Evolutionary conservation across 2,888 invertebrate genomes (phyloP).

Genomic region (Plusia festucae): DNA sequence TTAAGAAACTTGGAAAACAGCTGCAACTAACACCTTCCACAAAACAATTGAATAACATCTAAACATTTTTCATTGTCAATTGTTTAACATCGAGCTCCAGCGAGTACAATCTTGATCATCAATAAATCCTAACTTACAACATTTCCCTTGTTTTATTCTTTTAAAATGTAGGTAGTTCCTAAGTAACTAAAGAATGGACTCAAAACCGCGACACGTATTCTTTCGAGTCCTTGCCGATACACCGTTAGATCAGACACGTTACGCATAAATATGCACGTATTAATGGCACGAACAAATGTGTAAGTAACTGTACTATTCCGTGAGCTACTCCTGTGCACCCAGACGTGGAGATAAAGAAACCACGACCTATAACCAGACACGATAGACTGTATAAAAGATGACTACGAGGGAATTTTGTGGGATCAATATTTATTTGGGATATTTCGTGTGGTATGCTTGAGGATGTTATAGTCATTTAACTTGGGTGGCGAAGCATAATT

Average conservation of each 20-base stretch:
- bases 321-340: slow-evolving; percentile 72
- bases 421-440: neutral
- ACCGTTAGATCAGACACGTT: slow-evolving; percentile 85
- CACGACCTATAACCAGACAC: slow-evolving; percentile 63
- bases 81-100: slow-evolving; percentile 51
- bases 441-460: neutral
- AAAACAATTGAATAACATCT: slow-evolving; percentile 54
- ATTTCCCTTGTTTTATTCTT: slow-evolving; percentile 61
- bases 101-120: slow-evolving; percentile 56
- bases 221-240: slow-evolving; percentile 78
- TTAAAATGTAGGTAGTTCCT: slow-evolving; percentile 16
- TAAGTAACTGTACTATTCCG: slow-evolving; percentile 84
- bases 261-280: slow-evolving; percentile 87
- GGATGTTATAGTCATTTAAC: neutral
- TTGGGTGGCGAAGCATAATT: too few relatives aligned
- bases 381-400: slow-evolving; percentile 6
- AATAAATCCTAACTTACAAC: slow-evolving; percentile 60
- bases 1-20: slow-evolving; percentile 42
- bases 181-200: slow-evolving; percentile 37
- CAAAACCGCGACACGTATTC: slow-evolving; percentile 71
- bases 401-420: neutral
- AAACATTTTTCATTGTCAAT: slow-evolving; percentile 55
- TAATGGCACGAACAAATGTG: slow-evolving; percentile 83
- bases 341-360: slow-evolving; percentile 70
- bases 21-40: slow-evolving; percentile 41